Conservation (phyloP, 2,113 vertebrate genomes). For the Xenus cinereus region DNA sequence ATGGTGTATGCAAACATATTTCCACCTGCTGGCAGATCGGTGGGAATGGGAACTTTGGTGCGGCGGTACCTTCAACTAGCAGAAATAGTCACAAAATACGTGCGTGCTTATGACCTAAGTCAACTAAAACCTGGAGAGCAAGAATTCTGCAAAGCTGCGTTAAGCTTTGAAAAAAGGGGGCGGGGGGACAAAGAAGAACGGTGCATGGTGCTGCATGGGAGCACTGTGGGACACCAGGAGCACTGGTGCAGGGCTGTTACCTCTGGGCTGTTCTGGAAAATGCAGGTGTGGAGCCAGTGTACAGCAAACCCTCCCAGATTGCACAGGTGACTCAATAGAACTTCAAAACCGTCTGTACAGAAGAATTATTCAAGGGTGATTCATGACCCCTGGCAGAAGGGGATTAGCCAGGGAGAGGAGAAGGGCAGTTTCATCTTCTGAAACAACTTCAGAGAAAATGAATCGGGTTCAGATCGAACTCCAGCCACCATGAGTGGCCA, state of each 20-base stretch:
- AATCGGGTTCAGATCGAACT: background rate
- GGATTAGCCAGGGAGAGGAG: background rate
- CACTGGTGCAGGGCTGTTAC: accelerated
- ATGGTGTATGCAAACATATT: background rate
- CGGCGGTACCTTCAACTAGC: background rate
- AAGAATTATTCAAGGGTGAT: constrained; percentile 4
- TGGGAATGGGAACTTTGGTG: background rate
- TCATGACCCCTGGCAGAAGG: background rate
- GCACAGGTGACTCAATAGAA: constrained; percentile 3
- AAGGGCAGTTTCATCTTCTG: background rate
- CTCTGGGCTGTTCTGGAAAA: background rate
- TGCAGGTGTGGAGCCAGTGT: background rate
- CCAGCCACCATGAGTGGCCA: background rate
- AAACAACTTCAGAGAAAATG: background rate
- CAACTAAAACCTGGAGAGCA: background rate
- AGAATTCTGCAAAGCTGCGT: background rate
- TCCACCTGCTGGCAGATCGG: background rate
- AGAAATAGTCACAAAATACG: background rate
- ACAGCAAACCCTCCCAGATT: background rate
- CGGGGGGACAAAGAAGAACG: background rate
- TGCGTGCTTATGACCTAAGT: background rate
- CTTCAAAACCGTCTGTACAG: background rate
- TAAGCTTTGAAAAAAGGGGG: background rate
- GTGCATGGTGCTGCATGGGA: background rate
- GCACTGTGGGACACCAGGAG: accelerated